Base-by-base conservation (phyloP, 1,140 invertebrate genomes). In the Palaemon carinicauda region DNA sequence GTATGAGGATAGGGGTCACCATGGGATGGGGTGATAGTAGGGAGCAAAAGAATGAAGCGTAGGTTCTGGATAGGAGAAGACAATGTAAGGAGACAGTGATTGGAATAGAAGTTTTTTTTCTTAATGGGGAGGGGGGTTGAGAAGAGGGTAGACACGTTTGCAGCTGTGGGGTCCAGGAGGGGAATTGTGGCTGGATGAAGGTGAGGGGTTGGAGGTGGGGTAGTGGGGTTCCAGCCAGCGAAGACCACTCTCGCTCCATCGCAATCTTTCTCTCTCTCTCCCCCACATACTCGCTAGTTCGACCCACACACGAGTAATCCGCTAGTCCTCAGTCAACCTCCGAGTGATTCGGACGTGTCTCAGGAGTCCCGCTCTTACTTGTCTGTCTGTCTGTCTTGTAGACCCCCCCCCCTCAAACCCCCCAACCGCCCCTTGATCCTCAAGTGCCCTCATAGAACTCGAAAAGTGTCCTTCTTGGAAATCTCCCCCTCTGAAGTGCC, bases 321-420 rank as follows among this genome's bases (percentile, higher is more conserved):
- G 53, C 41, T 31, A 84, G 82, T 84, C 82, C 82, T 84, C 82
- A 19, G 53, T 74, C 82, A 84, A 60, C 82, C 24, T 53, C 77
- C 82, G 52, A 73, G 73, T 74, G 17, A 73, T 84, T 53, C 21
- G 31, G 73, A 84, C 82, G 73, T 84, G 74, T 54, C 41, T 41
- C 0, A 41, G 41, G 41, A 41, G 41, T 41, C 41, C 41, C 41
- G 41, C 41, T 41, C 41, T 41, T 41, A 12, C 41, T 41, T 41
- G 41, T 41, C 41, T 41, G 41, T 41, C 41, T 41, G 41, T 41
- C 41, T 41, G 41, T 41, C 41, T 73, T 24, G 54, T 51, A 54
- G 65, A 77, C 82, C 51, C 65, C 71, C 65, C 33, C 21, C 80
- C 29, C 51, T 53, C 19, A 1, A 41, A 41, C 41, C 41, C 7